Evolutionary conservation across 2,888 invertebrate species (phyloP), one percentile per base, ranked within the genome.

Genomic region (Electrophaes corylata): DNA sequence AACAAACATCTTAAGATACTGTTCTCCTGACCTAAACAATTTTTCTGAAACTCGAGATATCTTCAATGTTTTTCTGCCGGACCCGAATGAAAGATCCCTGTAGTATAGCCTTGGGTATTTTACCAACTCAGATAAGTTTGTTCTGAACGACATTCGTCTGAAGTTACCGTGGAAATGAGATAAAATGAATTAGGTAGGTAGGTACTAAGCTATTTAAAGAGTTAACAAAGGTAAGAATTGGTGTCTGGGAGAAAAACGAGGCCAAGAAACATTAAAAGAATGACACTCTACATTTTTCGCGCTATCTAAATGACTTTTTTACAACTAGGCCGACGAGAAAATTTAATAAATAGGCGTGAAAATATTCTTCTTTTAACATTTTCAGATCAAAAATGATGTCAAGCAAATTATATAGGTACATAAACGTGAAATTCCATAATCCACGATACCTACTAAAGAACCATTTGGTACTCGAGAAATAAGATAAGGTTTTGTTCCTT

Each of bases 51-150:
- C 64, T 67, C 67, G 60, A 73, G 75, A 78, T 78, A 78, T 71
- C 63, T 70, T 64, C 65, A 40, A 64, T 69, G 62, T 60, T 68
- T 66, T 65, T 61, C 59, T 51, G 47, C 50, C 64, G 66, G 65
- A 75, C 79, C 76, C 2, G 76, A 76, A 78, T 69, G 74, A 72
- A 77, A 66, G 69, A 66, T 61, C 71, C 66, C 65, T 48, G 69
- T 81, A 76, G 70, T 72, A 69, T 72, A 73, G 64, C 62, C 65
- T 62, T 65, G 61, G 59, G 67, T 62, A 67, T 70, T 64, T 65
- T 44, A 51, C 65, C 67, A 66, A 62, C 64, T 65, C 23, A 75
- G 79, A 83, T 79, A 79, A 79, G 75, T 80, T 78, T 75, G 70
- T 75, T 75, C 71, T 72, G 73, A 76, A 72, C 69, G 67, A 73